Percentiles rank a stretch among this genome's conserved stretches.
Conservation (phyloP, 2,888 invertebrate species). For the Aleiodes leptofemur region DNA sequence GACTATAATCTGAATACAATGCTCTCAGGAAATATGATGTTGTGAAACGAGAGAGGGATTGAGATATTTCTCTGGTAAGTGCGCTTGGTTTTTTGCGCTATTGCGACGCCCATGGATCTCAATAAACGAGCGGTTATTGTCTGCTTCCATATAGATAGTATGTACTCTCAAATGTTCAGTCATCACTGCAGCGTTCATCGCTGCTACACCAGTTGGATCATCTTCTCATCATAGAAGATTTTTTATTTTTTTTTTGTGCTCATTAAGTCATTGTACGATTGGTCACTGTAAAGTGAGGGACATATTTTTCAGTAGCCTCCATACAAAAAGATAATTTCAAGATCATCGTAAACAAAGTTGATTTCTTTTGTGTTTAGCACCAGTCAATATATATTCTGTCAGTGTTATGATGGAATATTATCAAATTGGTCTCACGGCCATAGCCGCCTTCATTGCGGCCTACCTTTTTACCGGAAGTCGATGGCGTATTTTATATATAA, state of each 20-base stretch:
- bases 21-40: too few species aligned
- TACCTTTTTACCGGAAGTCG: conserved; percentile 78
- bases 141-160: conserved; percentile 36
- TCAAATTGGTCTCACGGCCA: conserved; percentile 82
- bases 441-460: conserved; percentile 82
- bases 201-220: conserved; percentile 50
- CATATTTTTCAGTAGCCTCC: conserved; percentile 1
- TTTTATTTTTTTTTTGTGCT: neutral
- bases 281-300: neutral
- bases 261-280: conserved; percentile 50
- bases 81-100: conserved; percentile 28
- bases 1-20: too few species aligned
- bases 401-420: conserved; percentile 79
- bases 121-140: conserved; percentile 57
- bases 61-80: conserved; percentile 22
- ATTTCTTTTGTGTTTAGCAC: neutral
- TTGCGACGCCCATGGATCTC: conserved; percentile 59
- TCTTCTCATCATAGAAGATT: conserved; percentile 39
- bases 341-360: neutral
- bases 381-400: conserved; percentile 16
- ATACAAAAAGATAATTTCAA: conserved; percentile 2
- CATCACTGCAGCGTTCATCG: conserved; percentile 55
- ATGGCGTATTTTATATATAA: conserved; percentile 79
- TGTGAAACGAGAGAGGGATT: neutral
- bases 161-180: conserved; percentile 51